Percentiles rank a stretch among this genome's conserved stretches.
These are phyloP conservation scores for Muscina levida DNA, from an alignment of 2,888 invertebrate species.

Conservation along the genomic window DNA sequence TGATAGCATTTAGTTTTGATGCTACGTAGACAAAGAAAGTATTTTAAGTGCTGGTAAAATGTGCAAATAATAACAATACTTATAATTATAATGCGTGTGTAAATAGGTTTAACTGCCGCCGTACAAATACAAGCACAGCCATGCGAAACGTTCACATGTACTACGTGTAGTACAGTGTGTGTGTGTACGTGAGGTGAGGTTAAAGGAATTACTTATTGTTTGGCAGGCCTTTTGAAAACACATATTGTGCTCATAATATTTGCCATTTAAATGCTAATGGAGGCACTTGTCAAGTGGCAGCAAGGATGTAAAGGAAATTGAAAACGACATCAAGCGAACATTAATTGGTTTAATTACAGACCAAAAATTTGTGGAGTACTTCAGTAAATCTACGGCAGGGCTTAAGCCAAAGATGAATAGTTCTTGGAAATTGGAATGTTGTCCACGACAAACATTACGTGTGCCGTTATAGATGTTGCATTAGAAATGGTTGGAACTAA, in stretches of 20 bases:
- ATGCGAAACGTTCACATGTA: background rate
- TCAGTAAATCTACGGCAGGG: too few species aligned
- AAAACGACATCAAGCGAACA: background rate
- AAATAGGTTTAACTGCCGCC: slow-evolving; percentile 55
- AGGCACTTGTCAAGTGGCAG: background rate
- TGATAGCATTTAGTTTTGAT: slow-evolving; percentile 53
- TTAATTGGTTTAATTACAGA: slow-evolving; percentile 2
- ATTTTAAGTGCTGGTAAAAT: slow-evolving; percentile 71
- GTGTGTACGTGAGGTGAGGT: slow-evolving; percentile 14
- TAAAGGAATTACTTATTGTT: slow-evolving; percentile 25
- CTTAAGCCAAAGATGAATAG: too few species aligned
- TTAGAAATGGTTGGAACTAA: too few species aligned
- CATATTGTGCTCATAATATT: slow-evolving; percentile 1
- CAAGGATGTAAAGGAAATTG: slow-evolving; percentile 19
- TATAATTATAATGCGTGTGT: slow-evolving; percentile 66
- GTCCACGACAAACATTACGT: too few species aligned
- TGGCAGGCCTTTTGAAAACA: slow-evolving; percentile 4
- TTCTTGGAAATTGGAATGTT: too few species aligned
- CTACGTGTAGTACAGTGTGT: background rate
- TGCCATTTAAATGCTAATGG: slow-evolving; percentile 25
- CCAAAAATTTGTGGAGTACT: background rate
- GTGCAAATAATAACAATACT: slow-evolving; percentile 77
- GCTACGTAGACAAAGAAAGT: slow-evolving; percentile 42
- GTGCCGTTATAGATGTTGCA: too few species aligned
- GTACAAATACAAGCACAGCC: slow-evolving; percentile 1